phyloP scores from a whole-genome alignment of 2,888 invertebrate species.

The Andrena haemorrhoa region DNA sequence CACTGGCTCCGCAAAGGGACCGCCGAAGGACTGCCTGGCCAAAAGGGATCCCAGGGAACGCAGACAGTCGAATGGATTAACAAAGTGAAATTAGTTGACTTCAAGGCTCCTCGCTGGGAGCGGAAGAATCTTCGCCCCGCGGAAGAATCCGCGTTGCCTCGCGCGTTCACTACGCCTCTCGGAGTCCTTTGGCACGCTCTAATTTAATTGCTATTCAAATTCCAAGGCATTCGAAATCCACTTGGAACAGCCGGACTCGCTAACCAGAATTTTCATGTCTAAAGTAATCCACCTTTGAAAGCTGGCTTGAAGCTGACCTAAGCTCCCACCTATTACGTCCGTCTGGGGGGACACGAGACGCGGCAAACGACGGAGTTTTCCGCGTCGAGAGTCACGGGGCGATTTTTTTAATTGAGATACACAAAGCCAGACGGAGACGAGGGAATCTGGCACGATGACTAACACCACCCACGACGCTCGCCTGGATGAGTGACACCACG shows the following conservation, averaged over 20 bases:
- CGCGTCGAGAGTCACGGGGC: too few species aligned
- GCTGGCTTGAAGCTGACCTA: too few species aligned
- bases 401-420: too few species aligned
- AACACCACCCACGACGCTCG: constrained; percentile 49
- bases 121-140: constrained; percentile 19
- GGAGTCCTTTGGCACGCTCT: background rate
- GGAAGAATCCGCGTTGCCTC: background rate
- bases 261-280: too few species aligned
- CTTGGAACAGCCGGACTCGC: too few species aligned
- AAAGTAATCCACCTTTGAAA: too few species aligned
- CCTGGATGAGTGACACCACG: constrained; percentile 32
- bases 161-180: too few species aligned
- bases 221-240: background rate
- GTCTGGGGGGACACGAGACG: too few species aligned
- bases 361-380: too few species aligned
- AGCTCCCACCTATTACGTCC: too few species aligned
- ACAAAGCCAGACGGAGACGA: background rate
- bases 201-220: background rate
- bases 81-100: constrained; percentile 65
- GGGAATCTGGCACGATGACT: constrained; percentile 44
- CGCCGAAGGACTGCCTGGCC: constrained; percentile 17
- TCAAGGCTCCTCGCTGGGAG: constrained; percentile 36
- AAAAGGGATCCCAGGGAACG: constrained; percentile 31
- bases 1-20: constrained; percentile 58
- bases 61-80: constrained; percentile 62